Conservation (phyloP, 2,888 invertebrate species). For the Ligdia adustata region DNA sequence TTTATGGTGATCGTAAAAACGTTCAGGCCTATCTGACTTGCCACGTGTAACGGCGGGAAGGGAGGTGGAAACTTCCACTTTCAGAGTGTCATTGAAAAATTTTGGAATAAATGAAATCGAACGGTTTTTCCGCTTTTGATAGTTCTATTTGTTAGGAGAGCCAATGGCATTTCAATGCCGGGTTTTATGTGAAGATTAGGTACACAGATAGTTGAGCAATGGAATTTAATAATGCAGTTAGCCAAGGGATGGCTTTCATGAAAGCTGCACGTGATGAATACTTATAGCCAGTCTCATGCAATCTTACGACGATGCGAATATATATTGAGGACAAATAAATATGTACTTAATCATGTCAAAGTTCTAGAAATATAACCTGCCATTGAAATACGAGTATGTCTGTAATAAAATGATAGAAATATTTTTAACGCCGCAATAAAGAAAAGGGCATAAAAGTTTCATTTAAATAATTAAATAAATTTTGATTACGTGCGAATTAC, state of each 20-base stretch:
- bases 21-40: conserved; percentile 15
- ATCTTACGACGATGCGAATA: no score
- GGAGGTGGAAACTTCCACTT: conserved; percentile 19
- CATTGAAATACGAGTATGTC: no score
- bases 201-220: conserved; percentile 4
- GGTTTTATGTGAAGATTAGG: conserved; percentile 4
- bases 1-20: conserved; percentile 43
- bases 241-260: no score
- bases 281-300: no score
- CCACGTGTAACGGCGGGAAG: conserved; percentile 11
- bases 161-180: conserved; percentile 6
- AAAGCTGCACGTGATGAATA: no score
- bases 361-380: no score
- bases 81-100: conserved; percentile 15
- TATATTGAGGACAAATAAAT: no score
- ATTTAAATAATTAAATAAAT: conserved; percentile 12
- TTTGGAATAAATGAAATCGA: conserved; percentile 22
- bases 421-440: no score
- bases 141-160: conserved; percentile 6
- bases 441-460: not conserved
- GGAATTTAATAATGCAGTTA: conserved; percentile 10
- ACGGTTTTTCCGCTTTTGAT: not conserved
- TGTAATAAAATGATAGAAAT: no score
- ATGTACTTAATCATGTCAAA: no score
- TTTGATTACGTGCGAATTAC: conserved; percentile 11